Evolutionary conservation across 2,888 invertebrate species (phyloP).

Genomic region (Meganola albula): DNA sequence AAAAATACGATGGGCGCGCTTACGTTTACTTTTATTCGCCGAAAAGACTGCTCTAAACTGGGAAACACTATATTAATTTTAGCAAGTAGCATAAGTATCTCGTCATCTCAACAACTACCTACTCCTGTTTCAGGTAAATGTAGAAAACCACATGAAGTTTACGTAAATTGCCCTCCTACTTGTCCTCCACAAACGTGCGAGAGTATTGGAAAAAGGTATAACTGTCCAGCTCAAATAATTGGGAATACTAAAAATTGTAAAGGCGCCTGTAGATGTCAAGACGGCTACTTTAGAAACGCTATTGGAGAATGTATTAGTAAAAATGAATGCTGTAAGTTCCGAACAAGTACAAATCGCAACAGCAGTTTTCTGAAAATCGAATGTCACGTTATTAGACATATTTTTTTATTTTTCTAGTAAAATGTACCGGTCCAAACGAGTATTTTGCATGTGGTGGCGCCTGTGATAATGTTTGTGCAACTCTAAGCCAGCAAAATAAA

Average conservation of each 20-base stretch:
- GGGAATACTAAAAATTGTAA: conserved; percentile 5
- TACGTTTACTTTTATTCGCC: too few species aligned
- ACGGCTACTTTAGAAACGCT: conserved; percentile 29
- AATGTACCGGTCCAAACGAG: conserved; percentile 36
- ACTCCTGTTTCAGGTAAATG: conserved; percentile 10
- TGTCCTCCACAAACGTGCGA: conserved; percentile 36
- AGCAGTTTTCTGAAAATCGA: background rate
- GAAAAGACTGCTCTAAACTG: too few species aligned
- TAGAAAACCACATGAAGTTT: conserved; percentile 18
- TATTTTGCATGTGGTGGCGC: conserved; percentile 40
- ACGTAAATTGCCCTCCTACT: conserved; percentile 18
- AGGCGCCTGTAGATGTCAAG: conserved; percentile 24
- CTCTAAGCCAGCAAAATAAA: conserved; percentile 21
- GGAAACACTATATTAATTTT: too few species aligned
- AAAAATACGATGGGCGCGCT: too few species aligned
- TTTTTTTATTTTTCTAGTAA: conserved; percentile 17
- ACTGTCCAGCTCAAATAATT: conserved; percentile 8
- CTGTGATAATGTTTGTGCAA: conserved; percentile 45
- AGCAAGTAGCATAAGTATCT: too few species aligned
- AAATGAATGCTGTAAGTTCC: conserved; percentile 30
- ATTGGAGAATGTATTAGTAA: conserved; percentile 25
- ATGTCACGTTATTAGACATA: background rate
- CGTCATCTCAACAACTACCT: too few species aligned
- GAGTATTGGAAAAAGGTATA: conserved; percentile 16
- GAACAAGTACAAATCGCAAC: background rate